Base-by-base conservation (phyloP, 2,797 vertebrate genomes). In the Arctocebus calabarensis region DNA sequence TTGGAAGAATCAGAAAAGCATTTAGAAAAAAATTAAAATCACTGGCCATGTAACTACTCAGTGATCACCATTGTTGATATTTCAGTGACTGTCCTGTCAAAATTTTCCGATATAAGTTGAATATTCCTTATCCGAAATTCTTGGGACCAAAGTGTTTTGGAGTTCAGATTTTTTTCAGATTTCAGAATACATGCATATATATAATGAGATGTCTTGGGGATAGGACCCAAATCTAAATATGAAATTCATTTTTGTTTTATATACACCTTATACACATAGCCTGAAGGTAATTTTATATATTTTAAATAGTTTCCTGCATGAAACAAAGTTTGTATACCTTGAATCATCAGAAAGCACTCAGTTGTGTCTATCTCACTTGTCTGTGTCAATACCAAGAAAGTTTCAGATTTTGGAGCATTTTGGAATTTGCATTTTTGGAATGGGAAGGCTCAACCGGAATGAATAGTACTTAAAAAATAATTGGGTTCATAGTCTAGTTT, bases 11-110 rank as follows among this genome's bases (percentile, higher is more conserved):
- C 75, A 84, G 43, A 83, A 92, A 90, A 89, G 12, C 27, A 52
- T 57, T 79, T 62, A 37, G 17, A 83, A 95, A 27, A 82, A 95
- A 94, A 88, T 57, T 34, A 83, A 93, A 91, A 68, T 61, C 57
- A 66, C 43, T 96, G 57, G 25, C 55, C 32, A 66, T 66, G 6
- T 95, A 11, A 70, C 19, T 66, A 71, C 7, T 20, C 27, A 85
- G 92, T 84, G 83, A 52, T 64, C 48, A 73, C 29, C 27, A 78
- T 17, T 68, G 2, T 85, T 90, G 85, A 78, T 7, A 68, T 55
- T 90, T 75, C 64, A 79, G 73, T 77, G 85, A 90, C 34, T 22
- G 64, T 66, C 29, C 43, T 75, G 17, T 34, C 45, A 77, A 19
- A 29, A 19, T 77, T 23, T 52, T 52, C 74, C n/a, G 29, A 52